Percentiles rank a stretch among this genome's conserved stretches.
phyloP scores from a whole-genome alignment of 2,113 vertebrate species.

The Pelmatolapia mariae region DNA sequence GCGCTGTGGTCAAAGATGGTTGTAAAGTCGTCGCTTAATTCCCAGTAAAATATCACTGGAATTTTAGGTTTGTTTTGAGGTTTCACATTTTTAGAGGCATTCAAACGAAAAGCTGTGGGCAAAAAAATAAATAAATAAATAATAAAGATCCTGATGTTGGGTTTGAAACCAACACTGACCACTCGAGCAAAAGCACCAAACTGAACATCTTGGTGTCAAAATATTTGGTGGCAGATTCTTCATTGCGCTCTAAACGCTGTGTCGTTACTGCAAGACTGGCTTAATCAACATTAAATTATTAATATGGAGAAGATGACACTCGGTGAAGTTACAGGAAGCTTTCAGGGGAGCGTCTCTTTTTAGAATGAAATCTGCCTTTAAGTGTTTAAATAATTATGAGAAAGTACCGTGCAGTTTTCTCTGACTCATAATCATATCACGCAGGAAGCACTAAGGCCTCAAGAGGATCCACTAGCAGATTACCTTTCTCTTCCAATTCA shows the following conservation, averaged over 20 bases:
- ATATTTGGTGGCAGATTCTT: neutral
- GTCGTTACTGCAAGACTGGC: neutral
- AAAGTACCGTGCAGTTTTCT: neutral
- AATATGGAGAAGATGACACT: neutral
- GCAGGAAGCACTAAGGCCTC: neutral
- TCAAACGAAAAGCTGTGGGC: fast-evolving
- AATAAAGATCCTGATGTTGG: neutral
- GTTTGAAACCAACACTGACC: neutral
- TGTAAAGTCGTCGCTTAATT: neutral
- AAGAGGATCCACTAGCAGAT: neutral
- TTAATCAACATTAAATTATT: neutral
- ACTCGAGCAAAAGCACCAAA: neutral
- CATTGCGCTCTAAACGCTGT: neutral
- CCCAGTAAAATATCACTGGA: neutral
- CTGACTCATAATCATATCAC: neutral
- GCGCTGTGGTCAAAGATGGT: neutral
- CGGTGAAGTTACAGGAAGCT: neutral
- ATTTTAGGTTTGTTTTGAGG: neutral
- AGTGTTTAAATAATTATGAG: slow-evolving; percentile 24
- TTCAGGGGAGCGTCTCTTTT: neutral
- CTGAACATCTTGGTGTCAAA: neutral
- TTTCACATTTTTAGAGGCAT: neutral
- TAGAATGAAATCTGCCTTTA: neutral
- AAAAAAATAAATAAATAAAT: fast-evolving
- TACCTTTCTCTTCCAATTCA: neutral